These are phyloP conservation scores for Thymelicus acteon DNA, from an alignment of 2,888 invertebrate genomes.

Conservation along the genomic window DNA sequence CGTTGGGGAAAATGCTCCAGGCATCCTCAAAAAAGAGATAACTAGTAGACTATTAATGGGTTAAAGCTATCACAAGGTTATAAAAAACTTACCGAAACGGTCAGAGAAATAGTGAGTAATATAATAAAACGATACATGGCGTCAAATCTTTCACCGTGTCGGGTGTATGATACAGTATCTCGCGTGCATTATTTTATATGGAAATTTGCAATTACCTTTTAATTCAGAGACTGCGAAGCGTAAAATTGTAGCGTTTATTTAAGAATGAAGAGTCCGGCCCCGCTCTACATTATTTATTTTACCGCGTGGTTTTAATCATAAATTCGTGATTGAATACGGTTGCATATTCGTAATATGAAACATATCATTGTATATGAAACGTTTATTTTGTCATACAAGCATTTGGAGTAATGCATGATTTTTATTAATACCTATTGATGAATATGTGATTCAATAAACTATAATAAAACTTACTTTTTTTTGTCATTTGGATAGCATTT, in stretches of 20 bases:
- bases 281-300: constrained; percentile 25
- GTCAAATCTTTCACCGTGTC: not conserved
- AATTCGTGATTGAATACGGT: constrained; percentile 1
- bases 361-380: too few relatives aligned
- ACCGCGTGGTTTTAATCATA: constrained; percentile 21
- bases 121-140: constrained; percentile 12
- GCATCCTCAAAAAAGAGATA: too few relatives aligned
- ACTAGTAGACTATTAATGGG: too few relatives aligned
- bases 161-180: not conserved
- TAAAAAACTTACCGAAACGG: constrained; percentile 3
- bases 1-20: too few relatives aligned
- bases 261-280: constrained; percentile 20
- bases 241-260: constrained; percentile 37
- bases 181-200: constrained; percentile 31
- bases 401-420: too few relatives aligned
- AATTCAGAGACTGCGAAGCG: constrained; percentile 26
- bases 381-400: too few relatives aligned
- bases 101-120: constrained; percentile 4
- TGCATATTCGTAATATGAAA: not conserved
- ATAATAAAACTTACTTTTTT: too few relatives aligned
- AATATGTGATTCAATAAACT: too few relatives aligned
- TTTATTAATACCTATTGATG: too few relatives aligned
- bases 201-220: constrained; percentile 31
- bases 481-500: not conserved
- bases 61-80: not conserved